Conservation (phyloP, 53 echinoderm and acorn worm species). For the Patiria pectinifera region DNA sequence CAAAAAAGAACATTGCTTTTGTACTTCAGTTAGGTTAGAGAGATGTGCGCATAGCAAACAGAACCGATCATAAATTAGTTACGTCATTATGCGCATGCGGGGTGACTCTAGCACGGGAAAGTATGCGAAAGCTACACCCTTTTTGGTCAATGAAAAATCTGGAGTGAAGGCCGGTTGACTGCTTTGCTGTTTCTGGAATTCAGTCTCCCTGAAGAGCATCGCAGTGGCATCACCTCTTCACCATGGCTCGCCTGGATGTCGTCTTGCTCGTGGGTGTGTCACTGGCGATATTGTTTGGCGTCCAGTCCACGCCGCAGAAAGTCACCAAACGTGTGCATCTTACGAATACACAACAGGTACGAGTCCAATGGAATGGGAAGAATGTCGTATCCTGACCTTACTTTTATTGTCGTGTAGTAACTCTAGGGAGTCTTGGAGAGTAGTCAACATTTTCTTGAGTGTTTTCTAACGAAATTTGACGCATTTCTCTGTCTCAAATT, state of each 20-base stretch:
- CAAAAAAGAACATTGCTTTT: too few relatives aligned
- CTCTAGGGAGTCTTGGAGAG: too few relatives aligned
- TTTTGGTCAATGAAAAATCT: not conserved
- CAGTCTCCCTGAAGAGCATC: not conserved
- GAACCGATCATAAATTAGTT: too few relatives aligned
- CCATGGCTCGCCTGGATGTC: conserved; percentile 12
- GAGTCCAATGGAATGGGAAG: too few relatives aligned
- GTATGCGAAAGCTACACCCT: not conserved
- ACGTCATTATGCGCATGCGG: too few relatives aligned
- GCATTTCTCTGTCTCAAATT: too few relatives aligned
- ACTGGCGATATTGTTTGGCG: not conserved
- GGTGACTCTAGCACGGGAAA: not conserved
- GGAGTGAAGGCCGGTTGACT: not conserved
- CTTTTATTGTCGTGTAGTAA: too few relatives aligned
- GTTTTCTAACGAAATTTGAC: too few relatives aligned
- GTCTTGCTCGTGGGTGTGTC: not conserved
- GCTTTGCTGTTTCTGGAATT: not conserved
- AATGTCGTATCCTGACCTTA: too few relatives aligned
- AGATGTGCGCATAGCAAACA: too few relatives aligned
- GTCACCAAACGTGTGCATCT: conserved; percentile 8
- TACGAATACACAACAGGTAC: not conserved
- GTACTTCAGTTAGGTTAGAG: too few relatives aligned
- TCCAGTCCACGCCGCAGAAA: not conserved
- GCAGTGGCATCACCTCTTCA: not conserved
- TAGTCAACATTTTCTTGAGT: too few relatives aligned